Base-by-base conservation (phyloP, 2,888 invertebrate species). In the Holacanthella duospinosa region DNA sequence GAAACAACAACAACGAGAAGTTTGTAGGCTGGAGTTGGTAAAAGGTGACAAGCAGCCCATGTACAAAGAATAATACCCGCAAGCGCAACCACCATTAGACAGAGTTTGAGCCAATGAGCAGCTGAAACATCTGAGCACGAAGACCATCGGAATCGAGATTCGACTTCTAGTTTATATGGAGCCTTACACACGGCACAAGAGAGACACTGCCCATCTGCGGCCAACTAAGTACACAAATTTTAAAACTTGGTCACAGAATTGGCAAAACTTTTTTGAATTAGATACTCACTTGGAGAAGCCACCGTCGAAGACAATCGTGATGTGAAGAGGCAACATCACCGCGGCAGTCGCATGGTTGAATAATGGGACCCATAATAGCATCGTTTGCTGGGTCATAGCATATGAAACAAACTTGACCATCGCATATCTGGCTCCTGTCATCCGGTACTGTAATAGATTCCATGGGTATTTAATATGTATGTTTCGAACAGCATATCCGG, bases 241-340 rank as follows among this genome's bases (percentile, higher is more conserved):
- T 48, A 9, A 48, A 9, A 21, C n/a, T 48, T n/a, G 48, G 4
- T 48, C 21, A n/a, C n/a, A n/a, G n/a, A n/a, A n/a, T n/a, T n/a
- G n/a, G n/a, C n/a, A n/a, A n/a, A 53, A 21, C 9, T 16, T 21
- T 53, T 53, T 12, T 24, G 53, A 21, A 53, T 9, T 53, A 55
- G 21, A 28, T 19, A 66, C 76, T 69, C 74, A 88, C 91, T 82
- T 93, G 92, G 61, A 92, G 87, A 1, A 93, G 83, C 93, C 93
- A 93, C 67, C 89, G 83, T 66, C 89, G 83, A 61, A 93, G 81
- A 77, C 93, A 93, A 77, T 93, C 89, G 76, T 93, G 91, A 79
- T 93, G 92, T 59, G 93, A 93, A 29, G 87, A 87, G 65, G 90
- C 87, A n/a, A 92, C 90, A 78, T 93, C 93, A 9, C 93, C 93